Base-by-base conservation (phyloP, 2,797 vertebrate genomes). In the Chelon labrosus region DNA sequence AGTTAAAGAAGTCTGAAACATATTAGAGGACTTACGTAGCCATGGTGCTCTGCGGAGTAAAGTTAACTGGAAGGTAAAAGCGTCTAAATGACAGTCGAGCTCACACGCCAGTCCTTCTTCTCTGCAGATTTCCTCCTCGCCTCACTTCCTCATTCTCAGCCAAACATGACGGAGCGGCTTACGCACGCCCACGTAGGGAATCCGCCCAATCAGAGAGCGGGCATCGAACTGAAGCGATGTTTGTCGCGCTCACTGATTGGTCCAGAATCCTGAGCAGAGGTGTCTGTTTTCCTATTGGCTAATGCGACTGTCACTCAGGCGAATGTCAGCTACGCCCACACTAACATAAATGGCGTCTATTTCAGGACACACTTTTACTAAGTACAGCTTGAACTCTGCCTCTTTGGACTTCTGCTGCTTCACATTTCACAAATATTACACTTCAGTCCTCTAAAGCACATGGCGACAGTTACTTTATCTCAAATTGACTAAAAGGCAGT, bases 101-200 rank as follows among this genome's bases (percentile, higher is more conserved):
- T 61, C 42, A 11, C 50, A 17, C 54, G 22, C 7, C 35, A 17
- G 10, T 42, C 51, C 13, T 31, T 38, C 39, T 10, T 47, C 46
- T 39, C 38, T n/a, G 22, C 35, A 52, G 50, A 42, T 72, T 68
- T 70, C 63, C 49, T 83, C 31, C 38, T 76, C 31, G 0, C 27
- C 70, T 55, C n/a, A 88, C 91, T 95, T 96, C 94, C 94, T 93
- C 47, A 50, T 94, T 90, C 84, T 59, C 73, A 7, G 7, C 39
- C 35, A 42, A 37, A 68, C 55, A 19, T 77, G 52, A 84, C 25
- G 12, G 1, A 38, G 38, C 31, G 0, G 27, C 19, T 4, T 2
- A 51, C 52, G 19, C 42, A 50, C 80, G 44, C 68, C 62, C 55
- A 54, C 7, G 0, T 35, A 22, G 3, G 16, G 3, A 0, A 6